These are phyloP conservation scores for Meloidogyne chitwoodi DNA, from an alignment of 1,140 invertebrate genomes.

Conservation along the genomic window DNA sequence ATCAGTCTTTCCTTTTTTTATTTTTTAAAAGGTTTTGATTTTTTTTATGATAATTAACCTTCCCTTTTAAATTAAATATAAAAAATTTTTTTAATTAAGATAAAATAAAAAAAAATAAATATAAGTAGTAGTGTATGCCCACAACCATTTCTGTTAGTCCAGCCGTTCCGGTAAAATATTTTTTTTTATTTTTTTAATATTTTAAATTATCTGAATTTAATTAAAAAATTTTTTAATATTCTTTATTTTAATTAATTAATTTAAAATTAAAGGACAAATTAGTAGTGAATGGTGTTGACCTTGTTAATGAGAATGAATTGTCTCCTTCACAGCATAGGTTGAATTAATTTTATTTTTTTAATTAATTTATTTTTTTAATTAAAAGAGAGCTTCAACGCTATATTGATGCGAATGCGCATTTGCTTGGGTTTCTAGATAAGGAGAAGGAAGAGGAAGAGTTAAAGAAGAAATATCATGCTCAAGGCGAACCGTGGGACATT, in stretches of 20 bases:
- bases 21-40: no score
- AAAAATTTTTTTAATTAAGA: no score
- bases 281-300: conserved; percentile 43
- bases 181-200: not conserved
- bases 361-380: not conserved
- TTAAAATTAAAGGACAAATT: conserved; percentile 50
- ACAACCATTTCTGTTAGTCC: conserved; percentile 36
- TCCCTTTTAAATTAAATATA: no score
- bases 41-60: no score
- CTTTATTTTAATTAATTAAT: no score
- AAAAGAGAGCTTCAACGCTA: conserved; percentile 26
- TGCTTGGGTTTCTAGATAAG: conserved; percentile 43
- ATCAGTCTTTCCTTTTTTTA: no score
- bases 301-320: conserved; percentile 36
- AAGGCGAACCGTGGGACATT: not conserved
- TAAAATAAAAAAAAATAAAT: no score
- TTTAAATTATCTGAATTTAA: no score
- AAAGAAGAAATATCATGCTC: not conserved
- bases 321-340: conserved; percentile 42
- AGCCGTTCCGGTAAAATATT: conserved; percentile 40
- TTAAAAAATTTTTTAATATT: no score
- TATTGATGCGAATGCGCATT: conserved; percentile 34
- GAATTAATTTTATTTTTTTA: conserved; percentile 29
- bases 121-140: conserved; percentile 15
- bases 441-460: conserved; percentile 13